phyloP scores from a whole-genome alignment of 1,140 invertebrate genomes.

The Drosophila paulistorum region DNA sequence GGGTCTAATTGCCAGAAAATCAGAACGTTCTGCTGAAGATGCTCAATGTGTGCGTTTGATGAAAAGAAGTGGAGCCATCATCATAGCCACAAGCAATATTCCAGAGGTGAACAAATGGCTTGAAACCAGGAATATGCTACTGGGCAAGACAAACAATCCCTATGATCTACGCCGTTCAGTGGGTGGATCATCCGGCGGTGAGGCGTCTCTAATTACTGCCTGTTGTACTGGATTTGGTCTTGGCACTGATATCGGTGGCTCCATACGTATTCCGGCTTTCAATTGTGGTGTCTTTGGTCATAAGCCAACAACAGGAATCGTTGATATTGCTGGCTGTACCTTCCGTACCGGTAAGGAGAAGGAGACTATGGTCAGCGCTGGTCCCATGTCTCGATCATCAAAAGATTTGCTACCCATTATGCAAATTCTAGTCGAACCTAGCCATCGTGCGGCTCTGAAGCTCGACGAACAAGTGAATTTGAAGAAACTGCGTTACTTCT shows the following conservation, averaged over 20 bases:
- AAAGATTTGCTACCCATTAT: slow-evolving; percentile 90
- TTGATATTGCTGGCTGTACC: slow-evolving; percentile 86
- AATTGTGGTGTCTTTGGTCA: slow-evolving; percentile 97
- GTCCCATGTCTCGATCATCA: slow-evolving; percentile 91
- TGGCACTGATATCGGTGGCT: slow-evolving; percentile 96
- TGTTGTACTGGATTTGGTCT: slow-evolving; percentile 94
- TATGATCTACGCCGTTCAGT: slow-evolving; percentile 92
- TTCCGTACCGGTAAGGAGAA: slow-evolving; percentile 85
- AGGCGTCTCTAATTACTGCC: slow-evolving; percentile 88
- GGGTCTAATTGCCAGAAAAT: slow-evolving; percentile 85
- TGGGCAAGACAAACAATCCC: slow-evolving; percentile 96
- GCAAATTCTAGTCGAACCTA: slow-evolving; percentile 82
- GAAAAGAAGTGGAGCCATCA: slow-evolving; percentile 92
- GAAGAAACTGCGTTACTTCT: slow-evolving; percentile 89
- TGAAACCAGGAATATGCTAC: slow-evolving; percentile 95
- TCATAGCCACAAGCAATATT: slow-evolving; percentile 95
- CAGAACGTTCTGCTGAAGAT: slow-evolving; percentile 87
- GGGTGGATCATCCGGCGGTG: slow-evolving; percentile 94
- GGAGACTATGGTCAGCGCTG: slow-evolving; percentile 87
- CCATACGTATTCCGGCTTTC: slow-evolving; percentile 96
- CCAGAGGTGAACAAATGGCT: slow-evolving; percentile 91
- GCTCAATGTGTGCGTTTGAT: slow-evolving; percentile 90
- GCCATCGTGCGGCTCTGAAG: slow-evolving; percentile 68
- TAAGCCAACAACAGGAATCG: slow-evolving; percentile 90
- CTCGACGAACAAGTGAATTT: slow-evolving; percentile 86